These are phyloP conservation scores for Rhabdomys pumilio DNA, from an alignment of 2,797 vertebrate species.

Conservation along the genomic window DNA sequence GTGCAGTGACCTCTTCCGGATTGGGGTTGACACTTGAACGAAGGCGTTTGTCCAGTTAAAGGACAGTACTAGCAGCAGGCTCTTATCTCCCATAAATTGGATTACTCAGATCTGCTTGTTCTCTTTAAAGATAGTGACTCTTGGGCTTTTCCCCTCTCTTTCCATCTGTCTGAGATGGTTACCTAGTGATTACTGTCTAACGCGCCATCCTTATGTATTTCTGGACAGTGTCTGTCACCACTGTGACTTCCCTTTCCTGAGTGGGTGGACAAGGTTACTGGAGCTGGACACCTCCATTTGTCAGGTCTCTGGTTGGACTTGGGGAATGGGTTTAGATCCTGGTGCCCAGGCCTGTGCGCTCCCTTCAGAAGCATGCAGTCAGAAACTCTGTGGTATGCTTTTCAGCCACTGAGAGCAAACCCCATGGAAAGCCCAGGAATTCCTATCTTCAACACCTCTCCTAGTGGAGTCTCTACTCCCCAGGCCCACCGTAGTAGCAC, in stretches of 20 bases:
- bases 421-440: background rate
- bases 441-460: background rate
- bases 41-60: slow-evolving; percentile 92
- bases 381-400: background rate
- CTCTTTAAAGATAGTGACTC: slow-evolving; percentile 92
- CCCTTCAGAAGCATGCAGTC: background rate
- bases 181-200: slow-evolving; percentile 88
- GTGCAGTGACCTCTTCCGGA: slow-evolving; percentile 90
- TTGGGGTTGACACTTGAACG: slow-evolving; percentile 93
- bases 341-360: background rate
- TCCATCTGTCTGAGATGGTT: slow-evolving; percentile 89
- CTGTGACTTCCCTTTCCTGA: slow-evolving; percentile 63
- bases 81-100: slow-evolving; percentile 93
- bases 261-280: slow-evolving; percentile 24
- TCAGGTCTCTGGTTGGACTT: slow-evolving; percentile 60
- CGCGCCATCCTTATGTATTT: slow-evolving; percentile 84
- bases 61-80: slow-evolving; percentile 91
- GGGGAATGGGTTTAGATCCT: background rate
- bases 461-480: background rate
- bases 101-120: slow-evolving; percentile 93
- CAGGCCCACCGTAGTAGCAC: background rate
- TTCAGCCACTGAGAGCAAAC: background rate
- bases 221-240: slow-evolving; percentile 60
- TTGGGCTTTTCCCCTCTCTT: slow-evolving; percentile 85
- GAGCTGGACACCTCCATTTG: background rate